Evolutionary conservation across 2,113 vertebrate genomes (phyloP).

Genomic region (Isichthys henryi): DNA sequence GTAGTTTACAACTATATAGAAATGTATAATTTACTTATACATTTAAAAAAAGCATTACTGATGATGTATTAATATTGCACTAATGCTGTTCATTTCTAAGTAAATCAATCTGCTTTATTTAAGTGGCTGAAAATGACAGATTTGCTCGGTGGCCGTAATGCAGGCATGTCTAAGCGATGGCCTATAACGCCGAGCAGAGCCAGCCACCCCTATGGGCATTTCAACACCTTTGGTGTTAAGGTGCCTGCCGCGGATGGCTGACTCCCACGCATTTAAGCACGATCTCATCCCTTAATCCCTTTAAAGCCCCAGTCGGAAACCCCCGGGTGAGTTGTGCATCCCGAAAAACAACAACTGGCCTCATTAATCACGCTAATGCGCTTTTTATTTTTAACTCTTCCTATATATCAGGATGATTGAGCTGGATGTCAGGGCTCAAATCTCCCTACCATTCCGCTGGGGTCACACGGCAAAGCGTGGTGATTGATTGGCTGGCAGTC

Average conservation of each 20-base stretch:
- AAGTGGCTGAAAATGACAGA: background rate
- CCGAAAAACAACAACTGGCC: constrained; percentile 52
- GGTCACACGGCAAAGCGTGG: constrained; percentile 50
- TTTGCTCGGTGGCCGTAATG: background rate
- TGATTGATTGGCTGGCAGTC: constrained; percentile 56
- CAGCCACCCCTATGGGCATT: background rate
- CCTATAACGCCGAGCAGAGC: background rate
- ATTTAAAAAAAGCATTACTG: background rate
- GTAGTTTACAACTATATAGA: no score
- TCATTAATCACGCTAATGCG: constrained; percentile 67
- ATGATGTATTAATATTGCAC: background rate
- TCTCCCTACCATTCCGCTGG: constrained; percentile 41
- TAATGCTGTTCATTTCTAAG: background rate
- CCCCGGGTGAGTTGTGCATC: constrained; percentile 47
- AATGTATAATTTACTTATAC: background rate
- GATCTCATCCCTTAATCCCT: constrained; percentile 61
- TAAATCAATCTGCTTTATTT: background rate
- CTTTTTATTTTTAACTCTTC: constrained; percentile 69
- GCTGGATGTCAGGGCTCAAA: constrained; percentile 43
- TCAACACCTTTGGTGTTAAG: background rate
- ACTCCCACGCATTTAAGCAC: constrained; percentile 43
- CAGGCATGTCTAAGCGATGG: background rate
- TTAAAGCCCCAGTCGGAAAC: constrained; percentile 45
- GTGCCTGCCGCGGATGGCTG: background rate
- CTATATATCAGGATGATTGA: constrained; percentile 59